Evolutionary conservation across 2,113 vertebrate genomes (phyloP), one percentile per base, ranked within the genome.

Genomic region (Xiphophorus couchianus): DNA sequence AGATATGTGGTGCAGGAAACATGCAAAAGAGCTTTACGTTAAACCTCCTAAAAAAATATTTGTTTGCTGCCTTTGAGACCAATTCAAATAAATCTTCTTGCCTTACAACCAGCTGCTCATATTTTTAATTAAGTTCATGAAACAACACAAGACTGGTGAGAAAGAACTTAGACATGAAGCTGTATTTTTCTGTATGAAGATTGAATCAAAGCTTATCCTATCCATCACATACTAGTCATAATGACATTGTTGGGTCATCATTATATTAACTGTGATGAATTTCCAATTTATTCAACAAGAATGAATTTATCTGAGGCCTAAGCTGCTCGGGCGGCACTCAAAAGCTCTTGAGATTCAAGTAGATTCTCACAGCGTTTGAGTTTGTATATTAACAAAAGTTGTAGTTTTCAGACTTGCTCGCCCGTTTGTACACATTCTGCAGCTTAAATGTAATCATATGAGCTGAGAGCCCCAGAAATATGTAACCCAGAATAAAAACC

Each of bases 371-470:
- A 19, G 17, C 15, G 48, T 25, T 8, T 0, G 48, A 3, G 22
- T 58, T n/a, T 10, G 22, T 25, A n/a, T 11, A n/a, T 11, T 58
- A n/a, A 58, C 51, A n/a, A n/a, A 58, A 58, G 51, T 58, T 10
- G 8, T 25, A 1, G 25, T 58, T 25, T 58, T 58, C 25, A n/a
- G 22, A 58, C 51, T n/a, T 22, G 48, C 48, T 25, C 7, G 2
- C 8, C 4, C 1, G 22, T 1, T 25, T 6, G 5, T 2, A 54
- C 8, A 1, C 25, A n/a, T 22, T 67, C 65, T 42, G 71, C 28
- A 1, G 37, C 81, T 86, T 76, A 69, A 19, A 27, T 37, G 62
- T 22, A 19, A 15, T 29, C 11, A 29, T 39, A 11, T 37, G 37
- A 27, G 17, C 35, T 27, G 12, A 66, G 27, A 44, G 37, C n/a